phyloP scores from a whole-genome alignment of 2,888 invertebrate species.

The Isotomurus palustris region DNA sequence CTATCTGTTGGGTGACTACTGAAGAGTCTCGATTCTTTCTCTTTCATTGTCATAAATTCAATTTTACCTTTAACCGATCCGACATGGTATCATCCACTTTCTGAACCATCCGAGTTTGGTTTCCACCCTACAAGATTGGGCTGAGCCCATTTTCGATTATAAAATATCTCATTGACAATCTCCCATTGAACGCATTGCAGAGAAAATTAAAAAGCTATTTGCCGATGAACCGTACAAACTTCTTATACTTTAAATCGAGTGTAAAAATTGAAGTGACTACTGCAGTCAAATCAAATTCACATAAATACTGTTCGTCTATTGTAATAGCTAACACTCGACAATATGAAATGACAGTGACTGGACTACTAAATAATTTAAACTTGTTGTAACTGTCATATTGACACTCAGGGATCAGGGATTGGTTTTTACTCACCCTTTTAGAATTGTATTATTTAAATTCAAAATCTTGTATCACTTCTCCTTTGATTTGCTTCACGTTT shows the following conservation, averaged over 20 bases:
- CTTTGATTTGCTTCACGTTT: no score
- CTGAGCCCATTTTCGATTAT: constrained; percentile 7
- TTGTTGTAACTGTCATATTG: no score
- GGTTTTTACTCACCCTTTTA: no score
- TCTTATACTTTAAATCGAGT: constrained; percentile 32
- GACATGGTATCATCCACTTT: constrained; percentile 33
- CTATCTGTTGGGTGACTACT: neutral
- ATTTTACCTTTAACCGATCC: constrained; percentile 12
- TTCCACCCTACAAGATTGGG: constrained; percentile 1
- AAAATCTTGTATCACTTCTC: no score
- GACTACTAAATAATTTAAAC: no score
- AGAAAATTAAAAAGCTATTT: constrained; percentile 32
- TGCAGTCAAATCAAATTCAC: constrained; percentile 38
- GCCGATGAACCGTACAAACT: constrained; percentile 30
- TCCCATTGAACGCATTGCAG: constrained; percentile 1
- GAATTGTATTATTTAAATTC: no score
- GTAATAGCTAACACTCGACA: no score
- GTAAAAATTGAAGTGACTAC: constrained; percentile 36
- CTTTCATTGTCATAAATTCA: constrained; percentile 16
- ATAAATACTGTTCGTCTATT: no score
- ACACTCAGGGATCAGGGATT: no score
- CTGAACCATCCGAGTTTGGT: constrained; percentile 20
- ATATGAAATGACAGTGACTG: no score
- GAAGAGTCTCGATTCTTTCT: constrained; percentile 1
- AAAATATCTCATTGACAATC: constrained; percentile 8